Evolutionary conservation across 2,888 invertebrate genomes (phyloP).

Genomic region (Harmothoe impar): DNA sequence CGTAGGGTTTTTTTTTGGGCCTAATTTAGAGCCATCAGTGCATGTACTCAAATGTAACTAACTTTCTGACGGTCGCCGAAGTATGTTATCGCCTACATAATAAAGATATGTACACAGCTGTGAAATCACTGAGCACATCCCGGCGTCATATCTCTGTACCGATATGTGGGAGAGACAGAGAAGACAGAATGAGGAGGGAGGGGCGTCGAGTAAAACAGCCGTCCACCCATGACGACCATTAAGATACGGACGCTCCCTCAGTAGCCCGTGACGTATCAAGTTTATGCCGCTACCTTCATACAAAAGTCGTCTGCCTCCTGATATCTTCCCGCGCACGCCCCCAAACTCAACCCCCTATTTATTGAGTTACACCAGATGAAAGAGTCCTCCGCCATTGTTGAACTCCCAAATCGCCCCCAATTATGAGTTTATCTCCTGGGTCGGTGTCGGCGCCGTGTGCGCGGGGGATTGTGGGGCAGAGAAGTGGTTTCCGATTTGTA

Average conservation of each 20-base stretch:
- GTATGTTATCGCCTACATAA: too few relatives aligned
- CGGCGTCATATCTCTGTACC: too few relatives aligned
- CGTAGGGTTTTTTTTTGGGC: too few relatives aligned
- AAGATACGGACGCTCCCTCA: slow-evolving; percentile 46
- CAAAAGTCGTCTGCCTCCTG: slow-evolving; percentile 40
- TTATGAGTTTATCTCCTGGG: slow-evolving; percentile 19
- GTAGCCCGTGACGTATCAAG: slow-evolving; percentile 53
- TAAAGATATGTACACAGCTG: too few relatives aligned
- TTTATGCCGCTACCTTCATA: neutral
- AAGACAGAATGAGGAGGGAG: neutral
- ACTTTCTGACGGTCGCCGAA: too few relatives aligned
- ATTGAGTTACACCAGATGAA: neutral
- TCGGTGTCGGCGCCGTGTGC: neutral
- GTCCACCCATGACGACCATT: slow-evolving; percentile 50
- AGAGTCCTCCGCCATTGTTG: slow-evolving; percentile 9
- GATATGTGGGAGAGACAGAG: too few relatives aligned
- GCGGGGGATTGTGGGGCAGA: too few relatives aligned
- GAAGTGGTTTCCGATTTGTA: slow-evolving; percentile 42
- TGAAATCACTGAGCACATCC: too few relatives aligned
- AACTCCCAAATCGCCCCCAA: neutral
- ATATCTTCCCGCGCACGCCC: neutral
- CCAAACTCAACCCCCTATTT: neutral
- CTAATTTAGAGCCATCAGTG: too few relatives aligned
- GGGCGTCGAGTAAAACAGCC: slow-evolving; percentile 23
- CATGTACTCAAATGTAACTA: too few relatives aligned